Conservation (phyloP, 2,888 invertebrate species). For the Tenthredo scrophulariae region DNA sequence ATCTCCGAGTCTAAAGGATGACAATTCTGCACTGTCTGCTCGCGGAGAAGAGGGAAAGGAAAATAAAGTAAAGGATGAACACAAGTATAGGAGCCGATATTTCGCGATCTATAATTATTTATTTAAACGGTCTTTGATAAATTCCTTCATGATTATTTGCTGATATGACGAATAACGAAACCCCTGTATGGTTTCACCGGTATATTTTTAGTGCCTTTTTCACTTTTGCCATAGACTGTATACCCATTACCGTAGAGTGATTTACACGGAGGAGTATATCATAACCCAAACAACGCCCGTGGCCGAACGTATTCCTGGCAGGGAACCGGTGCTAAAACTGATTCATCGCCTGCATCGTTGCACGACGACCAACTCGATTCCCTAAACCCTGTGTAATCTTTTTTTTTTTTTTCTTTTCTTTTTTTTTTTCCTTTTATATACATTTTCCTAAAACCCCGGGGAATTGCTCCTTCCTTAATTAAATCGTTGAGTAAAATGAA, state of each 20-base stretch:
- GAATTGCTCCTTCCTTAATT: background rate
- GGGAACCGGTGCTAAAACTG: constrained; percentile 70
- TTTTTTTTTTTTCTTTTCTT: background rate
- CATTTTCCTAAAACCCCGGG: background rate
- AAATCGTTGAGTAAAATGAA: background rate
- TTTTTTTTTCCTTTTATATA: background rate
- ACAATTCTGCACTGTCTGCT: background rate
- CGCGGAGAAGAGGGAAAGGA: background rate
- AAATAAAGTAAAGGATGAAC: background rate
- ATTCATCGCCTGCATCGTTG: constrained; percentile 68
- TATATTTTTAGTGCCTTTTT: constrained; percentile 19
- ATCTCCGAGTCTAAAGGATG: background rate
- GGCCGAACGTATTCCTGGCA: constrained; percentile 67
- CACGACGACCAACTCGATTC: background rate
- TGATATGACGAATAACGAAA: background rate
- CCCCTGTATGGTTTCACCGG: background rate
- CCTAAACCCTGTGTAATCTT: no score
- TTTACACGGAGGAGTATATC: constrained; percentile 74
- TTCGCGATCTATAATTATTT: background rate
- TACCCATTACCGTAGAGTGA: constrained; percentile 60
- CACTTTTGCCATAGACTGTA: constrained; percentile 57
- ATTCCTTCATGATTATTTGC: background rate
- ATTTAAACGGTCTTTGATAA: background rate
- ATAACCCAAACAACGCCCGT: constrained; percentile 71
- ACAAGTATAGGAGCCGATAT: background rate